Evolutionary conservation across 2,888 invertebrate genomes (phyloP).

Genomic region (Pseudococcus viburni): DNA sequence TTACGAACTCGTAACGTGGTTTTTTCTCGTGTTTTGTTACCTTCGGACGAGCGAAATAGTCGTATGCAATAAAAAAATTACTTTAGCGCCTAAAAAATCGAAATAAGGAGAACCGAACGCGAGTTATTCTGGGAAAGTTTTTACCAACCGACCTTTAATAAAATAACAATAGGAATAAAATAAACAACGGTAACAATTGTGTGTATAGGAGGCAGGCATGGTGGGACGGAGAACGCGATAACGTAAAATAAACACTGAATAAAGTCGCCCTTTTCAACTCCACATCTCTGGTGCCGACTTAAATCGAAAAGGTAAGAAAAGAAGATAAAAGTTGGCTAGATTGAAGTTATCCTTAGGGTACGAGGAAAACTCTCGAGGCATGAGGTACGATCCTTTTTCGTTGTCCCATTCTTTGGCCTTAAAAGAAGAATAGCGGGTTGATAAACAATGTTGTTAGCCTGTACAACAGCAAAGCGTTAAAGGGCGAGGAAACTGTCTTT

Average conservation of each 20-base stretch:
- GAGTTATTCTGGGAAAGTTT: constrained; percentile 57
- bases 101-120: constrained; percentile 15
- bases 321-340: constrained; percentile 58
- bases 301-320: constrained; percentile 53
- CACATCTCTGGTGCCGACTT: constrained; percentile 47
- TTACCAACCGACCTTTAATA: constrained; percentile 56
- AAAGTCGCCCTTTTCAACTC: constrained; percentile 51
- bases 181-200: constrained; percentile 59
- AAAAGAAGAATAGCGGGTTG: constrained; percentile 52
- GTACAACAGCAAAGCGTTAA: constrained; percentile 28
- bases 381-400: constrained; percentile 53
- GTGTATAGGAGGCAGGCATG: background rate
- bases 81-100: constrained; percentile 26
- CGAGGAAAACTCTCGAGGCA: constrained; percentile 49
- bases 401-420: constrained; percentile 50
- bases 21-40: background rate
- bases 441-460: constrained; percentile 54
- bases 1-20: constrained; percentile 24
- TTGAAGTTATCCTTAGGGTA: constrained; percentile 58
- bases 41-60: background rate
- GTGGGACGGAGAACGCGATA: constrained; percentile 40
- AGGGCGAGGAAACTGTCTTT: constrained; percentile 13
- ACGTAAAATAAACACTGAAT: constrained; percentile 60
- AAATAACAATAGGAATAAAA: constrained; percentile 56
- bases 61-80: constrained; percentile 40